Conservation (phyloP, 2,797 vertebrate genomes). For the Hydrolagus colliei region DNA sequence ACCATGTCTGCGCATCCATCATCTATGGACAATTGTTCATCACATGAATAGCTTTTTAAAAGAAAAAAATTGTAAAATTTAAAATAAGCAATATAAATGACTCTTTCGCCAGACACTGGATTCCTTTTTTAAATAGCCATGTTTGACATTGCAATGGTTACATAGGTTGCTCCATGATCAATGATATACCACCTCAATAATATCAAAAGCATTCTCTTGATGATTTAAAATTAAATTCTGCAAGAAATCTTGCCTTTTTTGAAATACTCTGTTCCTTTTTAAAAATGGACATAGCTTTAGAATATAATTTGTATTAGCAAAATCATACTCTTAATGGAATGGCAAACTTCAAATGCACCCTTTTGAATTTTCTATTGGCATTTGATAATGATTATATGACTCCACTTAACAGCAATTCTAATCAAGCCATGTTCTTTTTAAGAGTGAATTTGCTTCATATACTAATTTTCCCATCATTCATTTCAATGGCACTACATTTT, state of each 20-base stretch:
- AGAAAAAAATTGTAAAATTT: constrained; percentile 10
- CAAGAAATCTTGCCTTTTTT: not conserved
- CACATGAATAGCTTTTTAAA: not conserved
- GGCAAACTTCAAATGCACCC: not conserved
- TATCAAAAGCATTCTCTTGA: not conserved
- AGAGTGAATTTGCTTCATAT: no score
- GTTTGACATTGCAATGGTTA: not conserved
- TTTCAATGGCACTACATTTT: not conserved
- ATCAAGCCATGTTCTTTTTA: not conserved
- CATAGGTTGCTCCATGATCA: not conserved
- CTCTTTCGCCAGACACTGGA: not conserved
- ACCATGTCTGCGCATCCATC: no score
- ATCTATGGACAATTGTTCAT: not conserved
- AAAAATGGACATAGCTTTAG: not conserved
- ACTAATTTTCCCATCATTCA: not conserved
- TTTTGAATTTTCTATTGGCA: not conserved
- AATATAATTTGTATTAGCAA: not conserved
- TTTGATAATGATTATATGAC: not conserved
- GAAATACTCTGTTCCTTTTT: not conserved
- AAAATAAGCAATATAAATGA: not conserved
- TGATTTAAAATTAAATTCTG: not conserved
- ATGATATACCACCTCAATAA: not conserved
- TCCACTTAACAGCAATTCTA: not conserved
- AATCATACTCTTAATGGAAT: not conserved
- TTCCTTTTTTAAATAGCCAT: not conserved